These are phyloP conservation scores for Polia nebulosa DNA, from an alignment of 2,888 invertebrate species.

Conservation along the genomic window DNA sequence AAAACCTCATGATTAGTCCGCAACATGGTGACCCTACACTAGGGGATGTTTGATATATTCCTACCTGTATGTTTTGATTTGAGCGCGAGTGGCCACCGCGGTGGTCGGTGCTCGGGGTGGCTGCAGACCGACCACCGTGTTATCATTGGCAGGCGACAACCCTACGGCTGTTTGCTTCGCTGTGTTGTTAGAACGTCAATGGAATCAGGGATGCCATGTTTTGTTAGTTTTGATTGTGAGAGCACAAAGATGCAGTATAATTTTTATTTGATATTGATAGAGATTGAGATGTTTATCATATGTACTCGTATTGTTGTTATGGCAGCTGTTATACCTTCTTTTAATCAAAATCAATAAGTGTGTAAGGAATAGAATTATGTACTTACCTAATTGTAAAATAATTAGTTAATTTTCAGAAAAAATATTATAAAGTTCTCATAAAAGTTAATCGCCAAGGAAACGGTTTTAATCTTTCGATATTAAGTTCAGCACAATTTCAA, in stretches of 20 bases:
- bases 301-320: constrained; percentile 16
- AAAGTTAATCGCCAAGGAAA: constrained; percentile 20
- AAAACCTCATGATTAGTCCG: no score
- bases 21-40: constrained; percentile 56
- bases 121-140: constrained; percentile 42
- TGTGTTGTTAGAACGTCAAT: constrained; percentile 46
- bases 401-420: constrained; percentile 3
- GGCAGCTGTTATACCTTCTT: background rate
- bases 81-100: constrained; percentile 62
- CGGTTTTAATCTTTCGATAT: constrained; percentile 35
- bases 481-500: constrained; percentile 44
- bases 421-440: constrained; percentile 16
- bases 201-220: constrained; percentile 45
- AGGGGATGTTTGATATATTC: constrained; percentile 81
- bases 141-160: constrained; percentile 57
- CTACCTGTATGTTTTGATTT: constrained; percentile 87
- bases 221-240: constrained; percentile 28
- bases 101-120: constrained; percentile 21
- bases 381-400: background rate
- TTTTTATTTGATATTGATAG: constrained; percentile 35
- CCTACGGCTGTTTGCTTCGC: constrained; percentile 52
- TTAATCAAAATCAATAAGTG: background rate
- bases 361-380: background rate
- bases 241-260: constrained; percentile 44
- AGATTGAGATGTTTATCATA: background rate